Base-by-base conservation (phyloP, 2,888 invertebrate species). In the Iselma pallidipennis region DNA sequence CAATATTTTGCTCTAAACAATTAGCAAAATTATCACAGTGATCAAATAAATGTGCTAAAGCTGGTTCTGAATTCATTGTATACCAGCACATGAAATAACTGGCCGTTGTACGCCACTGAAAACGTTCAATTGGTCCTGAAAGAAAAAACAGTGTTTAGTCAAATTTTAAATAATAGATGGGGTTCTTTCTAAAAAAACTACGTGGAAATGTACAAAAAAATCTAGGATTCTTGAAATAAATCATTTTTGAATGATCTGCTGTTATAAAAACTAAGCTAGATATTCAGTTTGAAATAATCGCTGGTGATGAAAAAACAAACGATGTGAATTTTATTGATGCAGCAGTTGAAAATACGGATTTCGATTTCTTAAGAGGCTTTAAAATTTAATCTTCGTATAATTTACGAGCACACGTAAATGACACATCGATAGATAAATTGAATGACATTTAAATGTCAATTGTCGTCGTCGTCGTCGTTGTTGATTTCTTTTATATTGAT, bases 41-140 rank as follows among this genome's bases (percentile, higher is more conserved):
- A 69, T 87, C 88, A 0, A 82, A 82, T 42, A 89, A 79, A 74
- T 83, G 81, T 12, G 82, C 79, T 62, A 89, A 76, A 53, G 82
- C 82, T 4, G 84, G 82, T 16, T 74, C 80, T 63, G 83, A 83
- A 51, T 83, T 78, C 85, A 88, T 86, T 14, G 88, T 86, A 73
- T 85, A 89, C 86, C 86, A 87, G 71, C 89, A 89, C 87, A 89
- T 87, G 77, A 84, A 89, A 76, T 88, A 89, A 68, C 86, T 85
- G 0, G 87, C 88, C 0, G 87, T 83, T 0, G 84, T 83, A 42
- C 87, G 80, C 88, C 88, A 89, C 71, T 86, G 85, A 73, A 86
- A 88, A 57, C 86, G 82, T 73, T 88, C 88, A 58, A 83, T 72
- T 19, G 84, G 83, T 59, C 84, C 78, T 77, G 58, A 55, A 45